A percentile compares a stretch with the other conserved stretches of the same genome.
phyloP scores from a whole-genome alignment of 1,140 invertebrate genomes.

The Brachionus asplanchnoidis region DNA sequence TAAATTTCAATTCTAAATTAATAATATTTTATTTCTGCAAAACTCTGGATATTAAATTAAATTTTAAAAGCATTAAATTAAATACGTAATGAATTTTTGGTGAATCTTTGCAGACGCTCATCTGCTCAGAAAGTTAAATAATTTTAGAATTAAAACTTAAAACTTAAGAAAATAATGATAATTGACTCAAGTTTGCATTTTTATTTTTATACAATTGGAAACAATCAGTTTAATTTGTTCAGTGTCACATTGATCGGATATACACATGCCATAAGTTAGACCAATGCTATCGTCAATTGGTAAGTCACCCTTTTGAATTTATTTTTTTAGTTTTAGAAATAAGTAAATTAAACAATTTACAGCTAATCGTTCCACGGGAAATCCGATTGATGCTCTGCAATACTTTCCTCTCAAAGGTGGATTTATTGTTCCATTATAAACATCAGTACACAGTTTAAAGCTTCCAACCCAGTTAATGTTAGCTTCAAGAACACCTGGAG shows the following conservation, averaged over 20 bases:
- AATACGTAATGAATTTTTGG: no score
- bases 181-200: no score
- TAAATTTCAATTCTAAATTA: no score
- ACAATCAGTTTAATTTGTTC: not conserved
- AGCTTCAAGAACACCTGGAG: not conserved
- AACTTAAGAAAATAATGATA: no score
- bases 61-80: no score
- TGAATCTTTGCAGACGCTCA: no score
- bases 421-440: not conserved
- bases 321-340: not conserved
- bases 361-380: not conserved
- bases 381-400: slow-evolving; percentile 29
- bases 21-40: no score
- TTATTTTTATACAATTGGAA: slow-evolving; percentile 7
- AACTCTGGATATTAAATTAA: no score
- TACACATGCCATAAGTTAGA: slow-evolving; percentile 29
- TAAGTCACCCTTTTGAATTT: not conserved
- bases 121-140: no score
- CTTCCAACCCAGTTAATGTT: slow-evolving; percentile 42
- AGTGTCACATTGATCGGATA: not conserved
- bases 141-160: no score
- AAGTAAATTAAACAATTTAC: not conserved
- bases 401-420: slow-evolving; percentile 35
- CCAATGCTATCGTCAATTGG: slow-evolving; percentile 28
- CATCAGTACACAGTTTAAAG: not conserved